Percentiles rank a stretch among this genome's conserved stretches.
Evolutionary conservation across 2,888 invertebrate species (phyloP).

Genomic region (Pheosia gnoma): DNA sequence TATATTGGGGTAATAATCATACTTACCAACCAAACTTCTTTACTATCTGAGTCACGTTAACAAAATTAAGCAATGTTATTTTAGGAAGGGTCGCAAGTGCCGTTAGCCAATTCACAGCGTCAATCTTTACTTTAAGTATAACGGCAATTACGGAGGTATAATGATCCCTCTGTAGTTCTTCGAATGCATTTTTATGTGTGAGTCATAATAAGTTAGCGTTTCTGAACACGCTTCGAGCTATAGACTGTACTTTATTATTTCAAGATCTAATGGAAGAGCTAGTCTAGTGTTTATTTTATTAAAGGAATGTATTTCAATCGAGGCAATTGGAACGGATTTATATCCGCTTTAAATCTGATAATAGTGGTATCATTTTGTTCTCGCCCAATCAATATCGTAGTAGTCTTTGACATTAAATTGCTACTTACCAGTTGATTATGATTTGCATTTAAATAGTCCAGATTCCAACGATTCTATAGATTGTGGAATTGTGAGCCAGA

Average conservation of each 20-base stretch:
- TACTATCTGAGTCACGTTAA: background rate
- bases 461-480: no score
- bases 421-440: no score
- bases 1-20: no score
- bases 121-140: constrained; percentile 2
- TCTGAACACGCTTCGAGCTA: background rate
- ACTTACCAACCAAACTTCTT: no score
- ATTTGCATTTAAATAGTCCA: no score
- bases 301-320: background rate
- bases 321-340: background rate
- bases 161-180: constrained; percentile 3
- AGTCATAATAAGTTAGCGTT: constrained; percentile 3
- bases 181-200: background rate
- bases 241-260: background rate
- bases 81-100: background rate
- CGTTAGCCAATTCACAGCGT: background rate
- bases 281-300: background rate
- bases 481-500: no score
- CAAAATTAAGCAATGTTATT: background rate
- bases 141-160: background rate
- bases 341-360: no score
- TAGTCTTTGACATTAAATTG: background rate
- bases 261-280: background rate
- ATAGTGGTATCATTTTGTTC: no score
- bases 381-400: no score